phyloP scores from a whole-genome alignment of 2,888 invertebrate genomes.

The Scrobipalpa atriplicella region DNA sequence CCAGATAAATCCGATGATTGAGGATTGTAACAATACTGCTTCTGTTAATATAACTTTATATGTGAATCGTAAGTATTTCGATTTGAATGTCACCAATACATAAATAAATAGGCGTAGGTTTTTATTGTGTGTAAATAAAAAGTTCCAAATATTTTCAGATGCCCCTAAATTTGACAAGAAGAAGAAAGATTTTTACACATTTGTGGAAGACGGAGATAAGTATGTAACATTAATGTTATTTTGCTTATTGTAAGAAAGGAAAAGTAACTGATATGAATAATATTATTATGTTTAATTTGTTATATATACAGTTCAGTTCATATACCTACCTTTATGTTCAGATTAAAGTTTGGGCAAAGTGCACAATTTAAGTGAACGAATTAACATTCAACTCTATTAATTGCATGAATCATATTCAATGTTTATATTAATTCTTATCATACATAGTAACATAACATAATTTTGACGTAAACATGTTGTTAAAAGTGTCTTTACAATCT shows the following conservation, averaged over 20 bases:
- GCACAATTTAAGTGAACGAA: neutral
- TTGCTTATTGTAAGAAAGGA: no score
- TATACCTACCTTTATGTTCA: no score
- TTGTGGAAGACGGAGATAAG: neutral
- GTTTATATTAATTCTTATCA: no score
- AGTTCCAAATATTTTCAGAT: conserved; percentile 56
- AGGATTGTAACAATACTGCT: conserved; percentile 47
- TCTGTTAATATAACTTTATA: conserved; percentile 57
- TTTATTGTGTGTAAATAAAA: no score
- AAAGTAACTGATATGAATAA: neutral
- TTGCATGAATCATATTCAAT: no score
- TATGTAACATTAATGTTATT: neutral
- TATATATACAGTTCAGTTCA: neutral
- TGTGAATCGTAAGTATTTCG: conserved; percentile 62
- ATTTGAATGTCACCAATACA: no score
- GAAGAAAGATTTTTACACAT: neutral
- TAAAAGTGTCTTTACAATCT: no score
- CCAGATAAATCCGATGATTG: conserved; percentile 50
- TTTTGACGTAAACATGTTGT: no score
- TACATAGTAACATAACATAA: no score
- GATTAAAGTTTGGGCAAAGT: neutral
- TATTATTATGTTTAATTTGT: no score
- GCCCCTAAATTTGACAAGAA: conserved; percentile 54
- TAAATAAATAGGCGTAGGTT: no score
- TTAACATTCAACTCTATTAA: no score